Evolutionary conservation across 1,140 invertebrate species (phyloP), one percentile per base, ranked within the genome.

Genomic region (Drosophila bocqueti): DNA sequence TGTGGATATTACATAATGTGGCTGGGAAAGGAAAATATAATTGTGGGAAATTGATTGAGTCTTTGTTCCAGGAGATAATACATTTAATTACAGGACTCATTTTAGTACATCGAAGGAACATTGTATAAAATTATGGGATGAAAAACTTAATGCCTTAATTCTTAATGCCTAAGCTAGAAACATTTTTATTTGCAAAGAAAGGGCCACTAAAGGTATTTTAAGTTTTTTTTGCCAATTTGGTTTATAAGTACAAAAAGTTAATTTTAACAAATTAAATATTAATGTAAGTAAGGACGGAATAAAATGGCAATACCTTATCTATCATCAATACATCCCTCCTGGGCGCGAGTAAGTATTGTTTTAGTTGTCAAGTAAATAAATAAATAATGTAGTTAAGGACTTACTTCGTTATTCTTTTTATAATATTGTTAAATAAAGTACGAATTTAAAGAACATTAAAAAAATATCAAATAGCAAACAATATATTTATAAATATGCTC

Each of bases 1-100:
- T 65, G 15, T 49, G 62, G 13, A 49, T 40, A 29, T 73, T 73
- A 73, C 71, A 61, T 61, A 73, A 73, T n/a, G 3, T 34, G 36
- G 4, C 40, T 42, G 21, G 26, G 15, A 38, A 61, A 43, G n/a
- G 29, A 68, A 38, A 46, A 29, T 45, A 38, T 24, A 54, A 15
- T 18, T 64, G 31, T 62, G 21, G 21, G 36, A 40, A 57, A 21
- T 60, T 18, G 7, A 18, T 40, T 11, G 8, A 18, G 8, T 43
- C 6, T 15, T 42, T 36, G 7, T 49, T n/a, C n/a, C 26, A 4
- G 5, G 0, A 10, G 5, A 40, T 1, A 45, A 29, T 36, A 11
- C 2, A 9, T 54, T 29, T 18, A 40, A 11, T 21, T 7, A 21
- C 2, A n/a, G 8, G 24, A 40, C 36, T 38, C 21, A 11, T 1